Percentiles rank a stretch among this genome's conserved stretches.
Conservation (phyloP, 2,113 vertebrate genomes). For the Morone chrysops region DNA sequence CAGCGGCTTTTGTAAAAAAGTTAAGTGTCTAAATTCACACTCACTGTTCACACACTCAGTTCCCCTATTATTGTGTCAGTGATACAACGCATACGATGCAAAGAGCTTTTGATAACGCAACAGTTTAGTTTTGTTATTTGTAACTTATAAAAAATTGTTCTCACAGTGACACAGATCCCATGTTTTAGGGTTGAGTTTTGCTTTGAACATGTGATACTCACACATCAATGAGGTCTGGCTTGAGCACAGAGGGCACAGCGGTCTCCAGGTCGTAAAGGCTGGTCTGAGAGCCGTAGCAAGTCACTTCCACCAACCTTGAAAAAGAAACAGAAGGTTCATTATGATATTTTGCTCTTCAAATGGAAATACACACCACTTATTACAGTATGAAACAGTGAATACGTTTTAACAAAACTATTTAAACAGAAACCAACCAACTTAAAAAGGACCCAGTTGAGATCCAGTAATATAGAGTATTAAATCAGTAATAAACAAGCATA, state of each 20-base stretch:
- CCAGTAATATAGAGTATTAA: background rate
- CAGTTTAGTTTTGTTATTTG: background rate
- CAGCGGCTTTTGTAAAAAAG: background rate
- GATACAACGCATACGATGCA: too few relatives aligned
- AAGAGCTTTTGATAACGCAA: background rate
- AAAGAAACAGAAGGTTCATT: conserved; percentile 9
- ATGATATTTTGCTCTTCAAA: background rate
- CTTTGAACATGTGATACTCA: conserved; percentile 83
- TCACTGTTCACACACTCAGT: background rate
- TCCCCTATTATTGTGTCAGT: background rate
- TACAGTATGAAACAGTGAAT: background rate
- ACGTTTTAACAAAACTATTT: background rate
- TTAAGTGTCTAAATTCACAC: conserved; percentile 6
- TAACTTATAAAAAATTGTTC: background rate
- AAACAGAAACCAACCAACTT: background rate
- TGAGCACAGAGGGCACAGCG: conserved; percentile 95
- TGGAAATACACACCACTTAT: background rate
- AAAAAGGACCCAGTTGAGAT: background rate
- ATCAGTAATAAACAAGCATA: too few relatives aligned
- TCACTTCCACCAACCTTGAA: conserved; percentile 94
- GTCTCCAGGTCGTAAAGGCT: conserved; percentile 98
- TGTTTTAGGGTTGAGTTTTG: background rate
- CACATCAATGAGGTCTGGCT: conserved; percentile 98
- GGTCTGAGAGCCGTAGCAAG: conserved; percentile 94
- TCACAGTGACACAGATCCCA: background rate